Evolutionary conservation across 2,113 vertebrate genomes (phyloP).

Genomic region (Harpagus bidentatus): DNA sequence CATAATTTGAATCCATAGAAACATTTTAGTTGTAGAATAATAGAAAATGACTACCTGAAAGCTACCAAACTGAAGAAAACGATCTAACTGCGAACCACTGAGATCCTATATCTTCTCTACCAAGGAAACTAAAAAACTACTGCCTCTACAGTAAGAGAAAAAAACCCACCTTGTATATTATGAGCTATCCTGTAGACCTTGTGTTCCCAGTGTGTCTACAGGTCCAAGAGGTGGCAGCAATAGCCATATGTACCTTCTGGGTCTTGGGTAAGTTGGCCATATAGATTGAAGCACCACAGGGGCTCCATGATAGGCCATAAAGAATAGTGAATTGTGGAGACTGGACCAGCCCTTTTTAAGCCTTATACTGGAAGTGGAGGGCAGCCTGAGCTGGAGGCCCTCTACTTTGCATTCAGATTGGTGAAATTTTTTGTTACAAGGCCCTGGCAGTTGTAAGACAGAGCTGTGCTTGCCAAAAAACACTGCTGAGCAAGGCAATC

Average conservation of each 20-base stretch:
- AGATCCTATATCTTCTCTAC: neutral
- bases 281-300: neutral
- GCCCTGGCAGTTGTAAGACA: neutral
- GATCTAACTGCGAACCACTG: neutral
- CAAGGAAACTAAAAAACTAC: neutral
- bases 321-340: neutral
- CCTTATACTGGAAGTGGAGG: neutral
- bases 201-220: neutral
- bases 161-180: neutral
- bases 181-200: neutral
- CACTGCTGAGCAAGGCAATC: neutral
- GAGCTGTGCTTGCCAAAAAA: neutral
- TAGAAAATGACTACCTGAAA: neutral
- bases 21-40: neutral
- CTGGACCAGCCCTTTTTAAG: neutral
- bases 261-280: neutral
- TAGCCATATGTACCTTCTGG: accelerated
- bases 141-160: neutral
- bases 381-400: neutral
- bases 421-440: neutral
- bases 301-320: neutral
- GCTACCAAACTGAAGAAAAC: neutral
- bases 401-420: neutral
- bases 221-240: neutral
- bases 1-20: neutral